Percentiles rank a stretch among this genome's conserved stretches.
These are phyloP conservation scores for Hymenochirus boettgeri DNA, from an alignment of 2,113 vertebrate genomes.

Conservation along the genomic window DNA sequence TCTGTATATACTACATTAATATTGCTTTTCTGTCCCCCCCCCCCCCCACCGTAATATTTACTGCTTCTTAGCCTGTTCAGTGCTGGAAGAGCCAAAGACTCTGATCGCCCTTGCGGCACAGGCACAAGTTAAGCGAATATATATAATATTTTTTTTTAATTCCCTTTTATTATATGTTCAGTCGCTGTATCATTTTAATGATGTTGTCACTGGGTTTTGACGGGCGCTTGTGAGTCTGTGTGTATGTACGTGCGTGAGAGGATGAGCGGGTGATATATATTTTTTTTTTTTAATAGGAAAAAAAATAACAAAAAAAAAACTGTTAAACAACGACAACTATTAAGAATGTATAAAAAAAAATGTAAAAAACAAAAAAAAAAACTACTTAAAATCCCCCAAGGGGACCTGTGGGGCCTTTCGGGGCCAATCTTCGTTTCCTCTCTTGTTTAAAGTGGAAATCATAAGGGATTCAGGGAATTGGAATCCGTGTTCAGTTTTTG, in stretches of 20 bases:
- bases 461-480: neutral
- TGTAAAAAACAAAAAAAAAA: slow-evolving; percentile 43
- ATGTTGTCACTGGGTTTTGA: slow-evolving; percentile 41
- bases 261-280: slow-evolving; percentile 25
- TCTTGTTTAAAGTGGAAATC: slow-evolving; percentile 1
- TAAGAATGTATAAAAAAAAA: slow-evolving; percentile 50
- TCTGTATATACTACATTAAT: slow-evolving; percentile 14
- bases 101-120: slow-evolving; percentile 11
- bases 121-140: slow-evolving; percentile 5
- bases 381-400: slow-evolving; percentile 17
- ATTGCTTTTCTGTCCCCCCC: slow-evolving; percentile 6
- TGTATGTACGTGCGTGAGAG: slow-evolving; percentile 17
- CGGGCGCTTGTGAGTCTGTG: slow-evolving; percentile 39
- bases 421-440: slow-evolving; percentile 8
- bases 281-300: slow-evolving; percentile 42
- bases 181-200: slow-evolving; percentile 39
- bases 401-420: slow-evolving; percentile 5
- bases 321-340: slow-evolving; percentile 40
- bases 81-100: slow-evolving; percentile 1
- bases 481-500: neutral
- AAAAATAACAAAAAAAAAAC: slow-evolving; percentile 36
- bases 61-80: slow-evolving; percentile 2
- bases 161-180: slow-evolving; percentile 39
- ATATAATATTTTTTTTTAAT: slow-evolving; percentile 34
- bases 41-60: neutral